Percentiles rank a stretch among this genome's conserved stretches.
Evolutionary conservation across 35 echinoderm and acorn worm species (phyloP).

Genomic region (Anneissia japonica): DNA sequence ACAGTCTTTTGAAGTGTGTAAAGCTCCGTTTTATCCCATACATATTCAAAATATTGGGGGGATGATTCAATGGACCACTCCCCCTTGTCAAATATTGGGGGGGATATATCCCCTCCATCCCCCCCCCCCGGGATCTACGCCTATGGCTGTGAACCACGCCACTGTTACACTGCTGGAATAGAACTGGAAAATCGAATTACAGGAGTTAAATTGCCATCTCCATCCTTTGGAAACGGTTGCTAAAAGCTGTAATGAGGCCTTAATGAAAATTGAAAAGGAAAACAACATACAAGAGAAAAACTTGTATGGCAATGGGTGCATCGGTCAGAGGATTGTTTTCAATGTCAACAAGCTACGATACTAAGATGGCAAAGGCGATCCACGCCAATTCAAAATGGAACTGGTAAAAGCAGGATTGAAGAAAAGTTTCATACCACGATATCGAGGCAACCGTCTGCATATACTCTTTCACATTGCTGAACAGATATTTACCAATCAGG

Average conservation of each 20-base stretch:
- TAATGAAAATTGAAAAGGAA: background rate
- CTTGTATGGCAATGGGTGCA: slow-evolving; percentile 30
- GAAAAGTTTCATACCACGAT: slow-evolving; percentile 19
- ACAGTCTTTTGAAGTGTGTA: too few relatives aligned
- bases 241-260: background rate
- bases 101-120: too few relatives aligned
- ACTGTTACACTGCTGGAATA: background rate
- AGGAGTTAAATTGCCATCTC: slow-evolving; percentile 23
- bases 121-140: too few relatives aligned
- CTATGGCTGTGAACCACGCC: slow-evolving; percentile 19
- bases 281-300: too few relatives aligned
- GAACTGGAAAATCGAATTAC: background rate
- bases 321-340: slow-evolving; percentile 15
- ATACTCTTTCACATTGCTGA: slow-evolving; percentile 41
- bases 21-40: too few relatives aligned
- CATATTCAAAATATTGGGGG: too few relatives aligned
- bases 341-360: slow-evolving; percentile 46
- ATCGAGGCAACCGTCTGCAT: slow-evolving; percentile 40
- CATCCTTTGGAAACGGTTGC: slow-evolving; percentile 25
- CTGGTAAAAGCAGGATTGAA: slow-evolving; percentile 11
- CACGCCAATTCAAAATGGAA: slow-evolving; percentile 15
- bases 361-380: slow-evolving; percentile 54
- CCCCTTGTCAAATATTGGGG: too few relatives aligned
- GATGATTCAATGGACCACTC: too few relatives aligned
- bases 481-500: slow-evolving; percentile 23